Evolutionary conservation across 2,113 vertebrate genomes (phyloP), one percentile per base, ranked within the genome.

Genomic region (Channa maculata): DNA sequence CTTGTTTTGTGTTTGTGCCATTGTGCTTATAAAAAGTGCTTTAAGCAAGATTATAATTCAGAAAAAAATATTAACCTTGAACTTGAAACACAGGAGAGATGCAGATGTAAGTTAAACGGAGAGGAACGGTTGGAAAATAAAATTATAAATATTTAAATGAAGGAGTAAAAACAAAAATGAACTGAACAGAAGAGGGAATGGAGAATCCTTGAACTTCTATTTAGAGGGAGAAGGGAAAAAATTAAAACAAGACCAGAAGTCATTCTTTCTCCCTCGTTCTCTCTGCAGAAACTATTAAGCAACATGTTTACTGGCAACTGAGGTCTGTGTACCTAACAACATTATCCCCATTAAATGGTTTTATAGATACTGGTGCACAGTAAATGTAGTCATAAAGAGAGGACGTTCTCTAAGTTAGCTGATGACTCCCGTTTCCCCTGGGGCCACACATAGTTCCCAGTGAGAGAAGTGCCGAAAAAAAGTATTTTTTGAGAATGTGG

Each of bases 291-390:
- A 41, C 72, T 77, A 69, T 83, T 75, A 86, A 79, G 82, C 74
- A 92, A 85, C 84, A 84, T 92, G 93, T 94, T 94, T 92, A 92
- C 92, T 92, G 91, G 92, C 84, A 92, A 93, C 91, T 86, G 76
- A 83, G 79, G 60, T 85, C 77, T 92, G 90, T 92, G 93, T 93
- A 87, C 79, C 82, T 87, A 88, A 92, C 91, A 94, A 94, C 93
- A 94, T 92, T 91, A 92, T 84, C 74, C 85, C 89, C 62, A 86
- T 91, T 92, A 93, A 92, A 93, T 60, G 52, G 71, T 89, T 94
- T 93, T 93, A 94, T 91, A 84, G 93, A 89, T 65, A 79, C 86
- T 90, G 69, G 45, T 75, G 72, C 70, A 85, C 85, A 80, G 83
- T 92, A 88, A 93, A 92, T 70, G 54, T 5, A 57, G 87, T 83